These are phyloP conservation scores for Xyrauchen texanus DNA, from an alignment of 2,113 vertebrate genomes.

Conservation along the genomic window DNA sequence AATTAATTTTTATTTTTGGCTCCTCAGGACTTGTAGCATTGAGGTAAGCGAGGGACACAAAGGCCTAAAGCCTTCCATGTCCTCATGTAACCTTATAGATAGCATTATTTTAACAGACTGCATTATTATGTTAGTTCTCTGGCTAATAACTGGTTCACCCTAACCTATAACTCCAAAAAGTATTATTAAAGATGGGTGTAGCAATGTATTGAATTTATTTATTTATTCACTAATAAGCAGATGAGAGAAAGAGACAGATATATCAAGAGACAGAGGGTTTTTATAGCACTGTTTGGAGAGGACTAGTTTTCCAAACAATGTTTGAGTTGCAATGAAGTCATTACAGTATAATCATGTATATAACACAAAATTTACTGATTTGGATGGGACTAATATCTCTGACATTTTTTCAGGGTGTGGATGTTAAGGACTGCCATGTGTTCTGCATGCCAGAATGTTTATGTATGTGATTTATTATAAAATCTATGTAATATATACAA, in stretches of 20 bases:
- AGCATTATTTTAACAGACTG: constrained; percentile 1
- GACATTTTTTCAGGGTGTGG: no score
- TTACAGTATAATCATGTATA: no score
- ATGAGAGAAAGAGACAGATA: not conserved
- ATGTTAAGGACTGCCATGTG: no score
- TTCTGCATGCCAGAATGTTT: no score
- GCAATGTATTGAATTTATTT: not conserved
- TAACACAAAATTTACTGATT: no score
- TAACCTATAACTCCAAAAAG: not conserved
- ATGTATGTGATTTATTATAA: no score
- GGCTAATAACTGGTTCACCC: not conserved
- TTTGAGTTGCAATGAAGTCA: no score
- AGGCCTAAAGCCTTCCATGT: not conserved
- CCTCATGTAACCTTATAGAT: not conserved
- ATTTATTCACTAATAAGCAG: not conserved
- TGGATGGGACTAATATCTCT: no score
- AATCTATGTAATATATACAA: no score
- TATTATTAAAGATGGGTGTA: constrained; percentile 1
- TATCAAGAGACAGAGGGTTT: not conserved
- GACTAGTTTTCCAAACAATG: no score
- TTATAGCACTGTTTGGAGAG: no score
- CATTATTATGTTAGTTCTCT: constrained; percentile 18
- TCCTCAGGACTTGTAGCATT: not conserved
- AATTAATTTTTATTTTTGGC: not conserved
- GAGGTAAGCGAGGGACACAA: not conserved